Evolutionary conservation across 1,140 invertebrate genomes (phyloP), one percentile per base, ranked within the genome.

Genomic region (Camponotus vicinus): DNA sequence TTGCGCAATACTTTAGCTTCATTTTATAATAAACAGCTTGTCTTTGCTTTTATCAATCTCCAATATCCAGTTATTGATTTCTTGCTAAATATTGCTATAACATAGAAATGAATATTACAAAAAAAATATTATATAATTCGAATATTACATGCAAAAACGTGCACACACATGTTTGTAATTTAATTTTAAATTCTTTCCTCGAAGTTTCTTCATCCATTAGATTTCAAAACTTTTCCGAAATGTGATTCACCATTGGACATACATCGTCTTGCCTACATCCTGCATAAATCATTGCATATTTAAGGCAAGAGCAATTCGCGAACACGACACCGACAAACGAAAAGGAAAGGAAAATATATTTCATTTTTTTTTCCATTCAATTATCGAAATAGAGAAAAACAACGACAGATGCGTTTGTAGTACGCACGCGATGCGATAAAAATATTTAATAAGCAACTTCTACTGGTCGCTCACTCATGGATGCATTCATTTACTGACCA

Each of bases 381-480:
- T 37, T 61, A 18, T 61, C 3, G 21, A 70, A 82, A 55, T 21
- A 21, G 21, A 7, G n/a, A 57, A 9, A 9, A 70, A 9, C n/a
- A 52, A 21, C n/a, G 2, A 55, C 64, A 11, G 34, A 55, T 42
- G 59, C 18, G 27, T 55, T n/a, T n/a, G 40, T 42, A 13, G 13
- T 69, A 7, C 37, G 18, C 32, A 37, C 67, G 40, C 18, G 13
- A 13, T 45, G 61, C 40, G 40, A 73, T 63, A 37, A 45, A 75
- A 83, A 83, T 83, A 83, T 83, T 83, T 83, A 61, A 83, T 83
- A 52, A 63, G 18, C 15, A 37, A n/a, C 7, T 83, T 18, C 55
- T 61, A 75, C 37, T 83, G 69, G 40, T 34, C 32, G 32, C 42
- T 49, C 40, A 18, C 1, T 8, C 11, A 34, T 15, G 7, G 52